Evolutionary conservation across 2,113 vertebrate genomes (phyloP), one percentile per base, ranked within the genome.

Genomic region (Oxyura jamaicensis): DNA sequence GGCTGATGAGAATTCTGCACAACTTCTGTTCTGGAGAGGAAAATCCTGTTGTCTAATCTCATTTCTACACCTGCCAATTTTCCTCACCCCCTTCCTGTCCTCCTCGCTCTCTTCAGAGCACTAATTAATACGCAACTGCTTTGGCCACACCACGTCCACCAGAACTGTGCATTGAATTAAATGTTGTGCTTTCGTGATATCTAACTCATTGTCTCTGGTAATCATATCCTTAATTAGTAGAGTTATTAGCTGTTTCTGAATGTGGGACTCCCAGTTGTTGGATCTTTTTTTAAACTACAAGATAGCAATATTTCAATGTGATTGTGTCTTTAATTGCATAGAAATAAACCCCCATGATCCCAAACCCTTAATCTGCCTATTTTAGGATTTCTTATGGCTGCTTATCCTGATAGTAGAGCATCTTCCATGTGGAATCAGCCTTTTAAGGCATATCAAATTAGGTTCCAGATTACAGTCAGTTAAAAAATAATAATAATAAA

Each of bases 1-100:
- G 72, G 65, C 65, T 92, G 95, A 59, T 35, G 86, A 44, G 75
- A 78, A 91, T 93, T 93, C 78, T 83, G 83, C 44, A 46, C 2
- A 4, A 78, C 76, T 91, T 46, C 78, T 73, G 35, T 84, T 86
- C 93, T 28, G 56, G 60, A 77, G 36, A 67, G 62, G 82, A 91
- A 95, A 89, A 71, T 91, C 88, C 73, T 53, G 56, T 91, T 96
- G 96, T 96, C 94, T 95, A 92, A 97, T 97, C 94, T 93, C 69
- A 96, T 97, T 96, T 91, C 86, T 96, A 95, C 95, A 96, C 96
- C 95, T 96, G 96, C 95, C 95, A 96, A 41, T 96, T 96, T 90
- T 71, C 83, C 67, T 77, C 77, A 67, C 58, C 77, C 67, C 71
- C 41, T 83, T 78, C 77, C 74, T 63, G 73, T 92, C 78, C 79